These are phyloP conservation scores for Sapayoa aenigma DNA, from an alignment of 2,113 vertebrate species.

Conservation along the genomic window DNA sequence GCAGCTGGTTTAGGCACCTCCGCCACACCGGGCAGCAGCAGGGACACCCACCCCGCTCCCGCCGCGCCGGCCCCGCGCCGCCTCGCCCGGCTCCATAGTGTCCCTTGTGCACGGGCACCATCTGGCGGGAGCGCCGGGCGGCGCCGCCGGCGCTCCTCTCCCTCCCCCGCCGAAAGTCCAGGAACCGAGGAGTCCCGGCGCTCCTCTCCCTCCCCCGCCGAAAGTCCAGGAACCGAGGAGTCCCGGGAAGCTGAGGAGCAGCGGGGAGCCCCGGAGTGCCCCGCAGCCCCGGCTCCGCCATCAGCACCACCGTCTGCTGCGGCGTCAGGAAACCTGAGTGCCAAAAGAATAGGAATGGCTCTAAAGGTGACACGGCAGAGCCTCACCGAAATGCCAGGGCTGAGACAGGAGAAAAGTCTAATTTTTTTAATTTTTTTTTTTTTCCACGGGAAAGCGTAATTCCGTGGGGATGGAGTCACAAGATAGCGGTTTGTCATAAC, in stretches of 20 bases:
- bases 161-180: fast-evolving
- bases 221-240: no score
- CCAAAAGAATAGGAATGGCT: fast-evolving
- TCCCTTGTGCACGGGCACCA: slow-evolving; percentile 71
- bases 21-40: fast-evolving
- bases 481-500: fast-evolving
- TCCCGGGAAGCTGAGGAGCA: not conserved
- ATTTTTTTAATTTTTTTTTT: not conserved
- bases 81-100: not conserved
- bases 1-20: not conserved
- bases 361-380: not conserved
- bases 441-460: no score
- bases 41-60: not conserved
- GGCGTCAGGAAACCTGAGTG: fast-evolving
- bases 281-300: not conserved
- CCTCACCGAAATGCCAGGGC: not conserved
- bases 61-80: no score
- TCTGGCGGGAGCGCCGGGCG: slow-evolving; percentile 35
- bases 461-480: not conserved
- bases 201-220: fast-evolving
- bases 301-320: not conserved
- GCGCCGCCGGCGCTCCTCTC: no score
- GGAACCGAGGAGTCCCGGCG: no score
- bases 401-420: not conserved
- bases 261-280: not conserved